Evolutionary conservation across 2,113 vertebrate genomes (phyloP), one percentile per base, ranked within the genome.

Genomic region (Ursus arctos): DNA sequence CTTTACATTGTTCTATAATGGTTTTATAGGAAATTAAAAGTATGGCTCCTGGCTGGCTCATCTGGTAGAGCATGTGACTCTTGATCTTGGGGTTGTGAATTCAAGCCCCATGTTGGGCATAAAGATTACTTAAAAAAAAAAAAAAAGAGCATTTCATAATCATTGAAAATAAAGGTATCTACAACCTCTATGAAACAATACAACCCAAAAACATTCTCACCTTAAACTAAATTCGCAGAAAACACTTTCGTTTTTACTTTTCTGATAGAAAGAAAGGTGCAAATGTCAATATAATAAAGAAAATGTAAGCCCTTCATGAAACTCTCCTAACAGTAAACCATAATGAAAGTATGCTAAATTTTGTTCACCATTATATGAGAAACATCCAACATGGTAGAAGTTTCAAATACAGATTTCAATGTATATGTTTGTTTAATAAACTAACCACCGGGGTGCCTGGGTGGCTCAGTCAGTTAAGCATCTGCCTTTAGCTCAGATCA

Each of bases 11-110:
- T 90, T 87, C 72, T 94, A 36, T 24, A 21, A 33, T 47, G 21
- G 18, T 77, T 95, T 91, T 85, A 91, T 9, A 90, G 31, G 18
- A 95, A 90, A 94, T 92, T 95, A 71, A 96, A 96, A 88, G 6
- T 40, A 77, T 36, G 43, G 74, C 13, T 9, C 43, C 43, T 31
- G 14, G 43, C 26, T 77, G 74, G 43, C 15, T 49, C 74, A 31
- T 14, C 8, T 47, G 26, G 74, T 31, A 49, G 43, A 49, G 2
- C 43, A 49, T 49, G 6, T 49, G 74, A 28, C 74, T 69, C 18
- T 77, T 74, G 40, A 74, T 28, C 40, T 77, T 77, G 74, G 43
- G 26, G 14, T 49, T 28, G 26, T 31, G 43, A 49, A 43, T 77
- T 77, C 24, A 3, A 76, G 26, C 72, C 43, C 13, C 24, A 49